Percentiles rank a stretch among this genome's conserved stretches.
Conservation (phyloP, 1,140 invertebrate species). For the Papilio polytes region DNA sequence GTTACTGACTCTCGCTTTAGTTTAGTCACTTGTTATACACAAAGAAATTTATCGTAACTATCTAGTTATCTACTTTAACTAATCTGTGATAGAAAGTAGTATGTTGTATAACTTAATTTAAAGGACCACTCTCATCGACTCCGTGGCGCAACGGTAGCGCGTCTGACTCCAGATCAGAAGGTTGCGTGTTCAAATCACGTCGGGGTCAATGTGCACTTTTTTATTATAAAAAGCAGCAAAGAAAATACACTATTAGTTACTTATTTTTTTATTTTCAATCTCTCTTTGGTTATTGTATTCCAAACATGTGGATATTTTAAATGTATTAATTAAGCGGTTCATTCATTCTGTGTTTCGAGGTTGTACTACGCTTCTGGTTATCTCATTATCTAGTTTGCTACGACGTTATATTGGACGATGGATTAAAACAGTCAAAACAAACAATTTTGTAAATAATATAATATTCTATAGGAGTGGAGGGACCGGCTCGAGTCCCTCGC, state of each 20-base stretch:
- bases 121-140: slow-evolving; percentile 77
- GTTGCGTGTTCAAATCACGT: slow-evolving; percentile 99
- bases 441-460: not conserved
- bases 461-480: not conserved
- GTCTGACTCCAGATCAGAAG: slow-evolving; percentile 99
- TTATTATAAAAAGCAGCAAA: not conserved
- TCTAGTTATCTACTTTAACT: too few species aligned
- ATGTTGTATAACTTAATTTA: not conserved
- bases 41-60: too few species aligned
- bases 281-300: not conserved
- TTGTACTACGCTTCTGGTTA: too few species aligned
- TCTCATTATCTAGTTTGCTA: too few species aligned
- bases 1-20: too few species aligned
- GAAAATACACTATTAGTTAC: not conserved
- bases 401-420: too few species aligned
- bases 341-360: too few species aligned
- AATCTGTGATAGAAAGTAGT: too few species aligned
- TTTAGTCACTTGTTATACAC: too few species aligned
- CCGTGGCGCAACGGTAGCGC: slow-evolving; percentile 99
- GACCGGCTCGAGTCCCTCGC: not conserved
- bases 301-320: too few species aligned
- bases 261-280: not conserved
- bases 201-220: slow-evolving; percentile 88
- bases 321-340: too few species aligned
- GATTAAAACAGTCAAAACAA: not conserved